Base-by-base conservation (phyloP, 2,113 vertebrate species). In the Myiagra hebetior region DNA sequence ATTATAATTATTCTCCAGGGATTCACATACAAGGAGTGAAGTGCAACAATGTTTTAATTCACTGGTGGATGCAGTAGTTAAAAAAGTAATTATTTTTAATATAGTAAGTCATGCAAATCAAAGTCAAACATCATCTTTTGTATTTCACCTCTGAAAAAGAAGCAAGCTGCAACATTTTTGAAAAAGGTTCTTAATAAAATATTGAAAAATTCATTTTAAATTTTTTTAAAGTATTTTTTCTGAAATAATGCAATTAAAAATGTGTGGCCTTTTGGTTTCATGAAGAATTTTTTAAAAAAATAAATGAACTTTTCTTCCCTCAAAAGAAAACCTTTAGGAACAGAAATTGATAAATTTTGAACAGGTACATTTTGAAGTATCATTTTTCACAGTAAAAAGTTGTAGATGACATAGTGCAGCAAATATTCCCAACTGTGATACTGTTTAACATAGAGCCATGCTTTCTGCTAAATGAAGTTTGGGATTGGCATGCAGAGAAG, bases 181-280 rank as follows among this genome's bases (percentile, higher is more conserved):
- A 8, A 39, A 75, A 57, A 13, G 1, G 0, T 55, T 72, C 44
- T 22, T 27, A 78, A 70, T 55, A 21, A 78, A 82, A 57, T 60
- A 82, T 15, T 69, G 4, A 49, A 62, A 65, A 20, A 0, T 28
- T 75, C 11, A 6, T 49, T 55, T 87, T 57, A 39, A 37, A 35
- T 50, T 2, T 41, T 88, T 80, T 9, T 2, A 11, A 73, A 41
- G 17, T 17, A 33, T 24, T 37, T 62, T 78, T 35, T 47, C 35
- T 63, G 27, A 35, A 92, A 68, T 3, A 17, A 37, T 37, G 15
- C 1, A 57, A 50, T 73, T 56, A 42, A 76, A 91, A 69, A 46
- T 17, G 0, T 31, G n/a, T 56, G 13, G 2, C 1, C 1, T 15
- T 65, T 85, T n/a, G 4, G 6, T 33, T 75, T 87, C 49, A 4